A percentile compares a stretch with the other conserved stretches of the same genome.
Evolutionary conservation across 2,797 vertebrate species (phyloP).

Genomic region (Cheirogaleus major): DNA sequence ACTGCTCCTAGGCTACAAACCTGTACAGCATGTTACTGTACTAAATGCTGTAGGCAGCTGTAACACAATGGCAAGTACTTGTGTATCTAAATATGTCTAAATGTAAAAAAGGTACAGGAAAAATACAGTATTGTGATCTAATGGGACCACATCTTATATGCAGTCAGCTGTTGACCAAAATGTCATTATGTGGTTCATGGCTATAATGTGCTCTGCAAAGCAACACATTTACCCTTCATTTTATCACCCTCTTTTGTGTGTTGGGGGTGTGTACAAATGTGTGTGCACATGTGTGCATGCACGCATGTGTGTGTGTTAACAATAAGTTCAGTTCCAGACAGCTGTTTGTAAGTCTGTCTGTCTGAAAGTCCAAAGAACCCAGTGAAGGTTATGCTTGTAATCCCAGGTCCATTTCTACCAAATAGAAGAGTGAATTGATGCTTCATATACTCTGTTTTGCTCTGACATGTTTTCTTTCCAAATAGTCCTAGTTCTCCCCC

Average conservation of each 20-base stretch:
- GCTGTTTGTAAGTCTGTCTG: neutral
- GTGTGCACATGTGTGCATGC: neutral
- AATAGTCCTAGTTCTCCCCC: neutral
- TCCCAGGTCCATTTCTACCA: slow-evolving; percentile 15
- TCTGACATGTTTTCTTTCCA: neutral
- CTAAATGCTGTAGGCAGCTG: neutral
- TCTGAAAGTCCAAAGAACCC: slow-evolving; percentile 25
- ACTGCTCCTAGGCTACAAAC: neutral
- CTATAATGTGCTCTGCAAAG: neutral
- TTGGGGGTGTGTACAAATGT: neutral
- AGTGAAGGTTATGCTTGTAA: slow-evolving; percentile 7
- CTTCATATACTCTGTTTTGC: neutral
- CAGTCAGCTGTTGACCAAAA: neutral
- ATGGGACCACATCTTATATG: neutral
- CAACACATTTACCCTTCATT: neutral
- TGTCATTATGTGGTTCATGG: neutral
- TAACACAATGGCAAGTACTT: neutral
- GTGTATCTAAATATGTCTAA: neutral
- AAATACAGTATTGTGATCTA: neutral
- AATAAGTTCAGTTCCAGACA: slow-evolving; percentile 7
- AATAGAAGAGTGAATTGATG: neutral
- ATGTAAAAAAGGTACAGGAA: neutral
- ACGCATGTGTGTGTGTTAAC: neutral
- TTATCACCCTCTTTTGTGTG: neutral
- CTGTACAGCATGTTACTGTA: neutral